phyloP scores from a whole-genome alignment of 2,888 invertebrate genomes.

The Acanthococcus lagerstroemiae region DNA sequence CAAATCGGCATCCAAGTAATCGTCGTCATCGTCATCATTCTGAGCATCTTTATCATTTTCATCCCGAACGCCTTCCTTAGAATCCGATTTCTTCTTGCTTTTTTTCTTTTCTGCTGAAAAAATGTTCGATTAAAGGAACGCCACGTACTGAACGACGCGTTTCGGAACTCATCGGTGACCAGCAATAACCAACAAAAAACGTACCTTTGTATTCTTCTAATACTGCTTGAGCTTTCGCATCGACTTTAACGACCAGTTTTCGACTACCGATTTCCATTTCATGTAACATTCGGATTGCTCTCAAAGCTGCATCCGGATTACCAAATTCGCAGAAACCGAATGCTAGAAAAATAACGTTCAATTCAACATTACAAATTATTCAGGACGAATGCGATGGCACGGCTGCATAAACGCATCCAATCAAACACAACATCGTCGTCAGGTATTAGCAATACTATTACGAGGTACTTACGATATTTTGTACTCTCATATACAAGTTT shows the following conservation, averaged over 20 bases:
- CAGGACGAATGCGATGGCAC: too few relatives aligned
- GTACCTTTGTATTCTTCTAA: slow-evolving; percentile 85
- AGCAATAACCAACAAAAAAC: slow-evolving; percentile 35
- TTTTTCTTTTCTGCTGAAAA: slow-evolving; percentile 12
- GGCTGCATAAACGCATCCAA: too few relatives aligned
- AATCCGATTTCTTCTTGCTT: slow-evolving; percentile 47
- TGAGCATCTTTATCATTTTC: slow-evolving; percentile 23
- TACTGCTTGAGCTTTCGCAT: slow-evolving; percentile 90
- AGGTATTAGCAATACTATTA: too few relatives aligned
- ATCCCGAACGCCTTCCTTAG: slow-evolving; percentile 43
- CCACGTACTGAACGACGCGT: too few relatives aligned
- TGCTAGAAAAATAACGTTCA: slow-evolving; percentile 45
- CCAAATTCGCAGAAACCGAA: slow-evolving; percentile 98
- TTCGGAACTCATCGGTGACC: too few relatives aligned
- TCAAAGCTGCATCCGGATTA: slow-evolving; percentile 86
- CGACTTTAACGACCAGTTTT: slow-evolving; percentile 88
- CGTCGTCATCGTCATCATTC: slow-evolving; percentile 49
- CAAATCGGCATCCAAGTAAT: slow-evolving; percentile 66
- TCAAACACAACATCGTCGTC: too few relatives aligned
- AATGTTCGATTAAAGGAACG: neutral
- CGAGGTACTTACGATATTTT: too few relatives aligned
- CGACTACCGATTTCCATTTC: slow-evolving; percentile 88
- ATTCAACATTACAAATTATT: neutral
- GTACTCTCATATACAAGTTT: too few relatives aligned
- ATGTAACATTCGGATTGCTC: slow-evolving; percentile 86